A percentile compares a stretch with the other conserved stretches of the same genome.
Evolutionary conservation across 2,113 vertebrate species (phyloP).

Genomic region (Lontra canadensis): DNA sequence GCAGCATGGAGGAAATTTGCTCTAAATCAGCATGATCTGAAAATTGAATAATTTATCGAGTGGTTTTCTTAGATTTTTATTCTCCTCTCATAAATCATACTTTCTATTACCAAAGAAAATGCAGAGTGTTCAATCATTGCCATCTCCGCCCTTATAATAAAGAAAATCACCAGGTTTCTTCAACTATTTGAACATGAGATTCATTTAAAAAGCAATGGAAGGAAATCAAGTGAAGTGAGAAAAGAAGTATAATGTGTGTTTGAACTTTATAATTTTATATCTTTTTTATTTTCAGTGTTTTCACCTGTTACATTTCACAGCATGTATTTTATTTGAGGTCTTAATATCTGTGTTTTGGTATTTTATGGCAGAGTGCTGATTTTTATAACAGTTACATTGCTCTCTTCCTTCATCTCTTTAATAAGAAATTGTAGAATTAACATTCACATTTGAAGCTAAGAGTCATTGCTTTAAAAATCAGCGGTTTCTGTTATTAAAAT

Average conservation of each 20-base stretch:
- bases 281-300: not conserved
- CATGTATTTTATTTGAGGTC: not conserved
- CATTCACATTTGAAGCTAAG: constrained; percentile 38
- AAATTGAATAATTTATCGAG: constrained; percentile 62
- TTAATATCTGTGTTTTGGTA: not conserved
- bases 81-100: constrained; percentile 53
- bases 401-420: constrained; percentile 36
- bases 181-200: not conserved
- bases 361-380: not conserved
- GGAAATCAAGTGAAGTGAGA: not conserved
- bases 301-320: not conserved
- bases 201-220: not conserved
- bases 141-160: not conserved
- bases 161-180: constrained; percentile 13
- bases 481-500: constrained; percentile 72
- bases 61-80: constrained; percentile 53
- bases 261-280: not conserved
- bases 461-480: constrained; percentile 64
- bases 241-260: not conserved
- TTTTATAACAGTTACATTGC: not conserved
- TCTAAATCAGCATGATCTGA: constrained; percentile 49
- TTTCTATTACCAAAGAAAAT: constrained; percentile 61
- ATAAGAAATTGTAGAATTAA: constrained; percentile 52
- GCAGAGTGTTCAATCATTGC: not conserved
- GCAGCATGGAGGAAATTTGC: constrained; percentile 17